These are phyloP conservation scores for Ephialtes manifestator DNA, from an alignment of 2,888 invertebrate genomes.

Conservation along the genomic window DNA sequence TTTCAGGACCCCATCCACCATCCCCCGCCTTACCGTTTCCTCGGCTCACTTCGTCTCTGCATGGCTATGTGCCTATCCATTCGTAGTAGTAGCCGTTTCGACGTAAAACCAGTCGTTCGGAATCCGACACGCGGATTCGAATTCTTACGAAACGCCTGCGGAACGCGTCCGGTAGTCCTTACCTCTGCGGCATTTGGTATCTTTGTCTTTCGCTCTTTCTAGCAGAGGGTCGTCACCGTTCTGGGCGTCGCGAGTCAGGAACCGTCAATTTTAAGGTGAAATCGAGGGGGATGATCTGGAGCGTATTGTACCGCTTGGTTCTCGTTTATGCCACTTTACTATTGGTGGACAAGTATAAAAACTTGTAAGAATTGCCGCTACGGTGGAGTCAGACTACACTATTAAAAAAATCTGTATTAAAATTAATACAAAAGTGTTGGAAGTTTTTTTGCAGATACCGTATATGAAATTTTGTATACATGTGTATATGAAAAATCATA, in stretches of 20 bases:
- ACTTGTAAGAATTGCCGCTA: neutral
- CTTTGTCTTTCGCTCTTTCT: neutral
- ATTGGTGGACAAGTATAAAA: constrained; percentile 9
- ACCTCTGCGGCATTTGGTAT: constrained; percentile 4
- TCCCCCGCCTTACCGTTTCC: constrained; percentile 58
- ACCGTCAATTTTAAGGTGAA: constrained; percentile 53
- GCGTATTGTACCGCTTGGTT: constrained; percentile 3
- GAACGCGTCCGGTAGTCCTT: constrained; percentile 58
- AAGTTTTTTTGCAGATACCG: too few relatives aligned
- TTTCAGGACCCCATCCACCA: constrained; percentile 73
- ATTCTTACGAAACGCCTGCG: constrained; percentile 79
- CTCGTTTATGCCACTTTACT: constrained; percentile 41
- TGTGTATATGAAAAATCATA: too few relatives aligned
- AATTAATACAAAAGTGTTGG: too few relatives aligned
- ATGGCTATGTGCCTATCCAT: constrained; percentile 71
- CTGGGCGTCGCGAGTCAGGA: constrained; percentile 35
- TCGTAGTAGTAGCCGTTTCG: constrained; percentile 74
- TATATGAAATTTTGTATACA: too few relatives aligned
- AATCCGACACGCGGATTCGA: constrained; percentile 77
- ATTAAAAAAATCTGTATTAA: too few relatives aligned
- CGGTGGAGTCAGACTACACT: neutral
- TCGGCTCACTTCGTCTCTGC: constrained; percentile 41
- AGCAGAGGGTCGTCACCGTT: constrained; percentile 21
- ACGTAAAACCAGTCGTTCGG: constrained; percentile 81
- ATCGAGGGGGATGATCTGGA: constrained; percentile 26